These are phyloP conservation scores for Furcifer pardalis DNA, from an alignment of 2,797 vertebrate genomes.

Conservation along the genomic window DNA sequence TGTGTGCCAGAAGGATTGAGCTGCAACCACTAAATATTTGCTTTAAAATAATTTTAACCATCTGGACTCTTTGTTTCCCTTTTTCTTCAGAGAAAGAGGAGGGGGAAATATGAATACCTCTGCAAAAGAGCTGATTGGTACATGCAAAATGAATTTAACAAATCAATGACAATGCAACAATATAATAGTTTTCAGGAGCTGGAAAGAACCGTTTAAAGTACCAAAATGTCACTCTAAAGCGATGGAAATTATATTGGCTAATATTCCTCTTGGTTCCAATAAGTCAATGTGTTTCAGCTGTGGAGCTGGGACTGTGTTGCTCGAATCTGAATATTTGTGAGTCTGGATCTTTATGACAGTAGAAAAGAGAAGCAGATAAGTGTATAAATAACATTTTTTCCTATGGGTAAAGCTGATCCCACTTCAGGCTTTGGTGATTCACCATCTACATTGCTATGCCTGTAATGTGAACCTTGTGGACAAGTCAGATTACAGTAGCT, in stretches of 20 bases:
- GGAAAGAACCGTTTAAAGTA: slow-evolving; percentile 66
- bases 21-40: slow-evolving; percentile 78
- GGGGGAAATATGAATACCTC: slow-evolving; percentile 67
- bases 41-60: slow-evolving; percentile 82
- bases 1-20: slow-evolving; percentile 78
- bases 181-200: slow-evolving; percentile 56
- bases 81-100: slow-evolving; percentile 72
- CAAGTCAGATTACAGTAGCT: not conserved
- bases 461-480: not conserved
- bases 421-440: not conserved
- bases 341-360: not conserved
- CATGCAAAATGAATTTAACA: slow-evolving; percentile 74
- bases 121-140: slow-evolving; percentile 74
- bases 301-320: slow-evolving; percentile 54
- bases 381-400: not conserved
- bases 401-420: not conserved
- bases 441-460: too few relatives aligned
- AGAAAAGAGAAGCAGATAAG: slow-evolving; percentile 7
- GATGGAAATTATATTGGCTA: slow-evolving; percentile 68
- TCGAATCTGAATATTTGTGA: not conserved
- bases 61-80: slow-evolving; percentile 76
- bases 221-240: slow-evolving; percentile 66
- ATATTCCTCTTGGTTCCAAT: slow-evolving; percentile 69
- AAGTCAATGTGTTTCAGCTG: slow-evolving; percentile 62
- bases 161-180: slow-evolving; percentile 66